Conservation (phyloP, 2,797 vertebrate genomes). For the Artibeus lituratus region DNA sequence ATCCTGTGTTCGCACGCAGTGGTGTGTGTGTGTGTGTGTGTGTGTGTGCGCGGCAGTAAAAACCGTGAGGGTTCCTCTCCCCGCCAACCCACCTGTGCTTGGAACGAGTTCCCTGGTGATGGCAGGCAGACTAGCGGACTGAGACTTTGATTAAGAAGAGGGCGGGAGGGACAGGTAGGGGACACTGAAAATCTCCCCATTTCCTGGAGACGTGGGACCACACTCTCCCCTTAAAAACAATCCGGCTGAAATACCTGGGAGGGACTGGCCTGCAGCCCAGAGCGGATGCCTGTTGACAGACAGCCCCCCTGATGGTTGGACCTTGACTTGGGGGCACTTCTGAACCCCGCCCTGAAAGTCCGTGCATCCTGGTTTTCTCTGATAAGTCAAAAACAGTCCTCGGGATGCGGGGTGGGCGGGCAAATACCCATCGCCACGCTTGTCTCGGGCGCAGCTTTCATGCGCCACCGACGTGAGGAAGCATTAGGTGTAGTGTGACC, state of each 20-base stretch:
- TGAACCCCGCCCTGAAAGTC: not conserved
- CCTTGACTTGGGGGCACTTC: not conserved
- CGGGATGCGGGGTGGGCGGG: not conserved
- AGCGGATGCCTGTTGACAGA: not conserved
- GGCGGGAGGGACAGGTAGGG: not conserved
- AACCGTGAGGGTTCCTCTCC: not conserved
- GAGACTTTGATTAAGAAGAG: not conserved
- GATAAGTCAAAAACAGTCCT: not conserved
- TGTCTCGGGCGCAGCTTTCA: not conserved
- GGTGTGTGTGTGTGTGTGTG: not conserved
- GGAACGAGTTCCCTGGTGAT: not conserved
- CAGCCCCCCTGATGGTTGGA: rapidly evolving
- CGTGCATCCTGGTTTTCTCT: not conserved
- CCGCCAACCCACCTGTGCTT: not conserved
- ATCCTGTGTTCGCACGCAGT: slow-evolving; percentile 15
- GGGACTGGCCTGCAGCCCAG: not conserved
- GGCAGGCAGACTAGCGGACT: not conserved
- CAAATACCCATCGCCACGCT: not conserved
- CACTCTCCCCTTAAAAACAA: not conserved
- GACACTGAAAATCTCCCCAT: not conserved
- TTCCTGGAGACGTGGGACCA: not conserved
- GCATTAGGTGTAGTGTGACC: too few species aligned
- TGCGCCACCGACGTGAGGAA: not conserved
- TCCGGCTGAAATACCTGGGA: not conserved
- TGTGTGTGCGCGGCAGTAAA: not conserved